These are phyloP conservation scores for Nematopogon swammerdamellus DNA, from an alignment of 2,888 invertebrate species.

Conservation along the genomic window DNA sequence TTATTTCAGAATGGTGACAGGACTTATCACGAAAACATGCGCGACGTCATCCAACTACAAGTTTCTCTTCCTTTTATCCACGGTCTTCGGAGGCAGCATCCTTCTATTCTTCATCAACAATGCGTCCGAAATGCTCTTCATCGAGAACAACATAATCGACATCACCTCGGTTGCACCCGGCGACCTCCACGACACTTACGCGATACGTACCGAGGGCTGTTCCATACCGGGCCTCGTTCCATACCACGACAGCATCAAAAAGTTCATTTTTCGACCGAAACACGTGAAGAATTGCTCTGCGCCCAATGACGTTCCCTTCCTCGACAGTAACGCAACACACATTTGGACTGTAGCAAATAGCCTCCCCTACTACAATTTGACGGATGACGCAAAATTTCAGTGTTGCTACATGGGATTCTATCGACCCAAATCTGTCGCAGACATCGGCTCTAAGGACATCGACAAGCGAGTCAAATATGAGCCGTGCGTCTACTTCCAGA, in stretches of 20 bases:
- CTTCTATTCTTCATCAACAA: slow-evolving; percentile 31
- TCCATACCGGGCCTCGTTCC: slow-evolving; percentile 63
- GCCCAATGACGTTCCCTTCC: slow-evolving; percentile 39
- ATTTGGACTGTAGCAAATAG: slow-evolving; percentile 51
- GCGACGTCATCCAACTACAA: slow-evolving; percentile 25
- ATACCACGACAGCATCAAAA: slow-evolving; percentile 52
- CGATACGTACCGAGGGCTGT: slow-evolving; percentile 64
- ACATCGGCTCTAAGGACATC: slow-evolving; percentile 33
- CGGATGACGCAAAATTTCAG: slow-evolving; percentile 32
- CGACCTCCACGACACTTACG: slow-evolving; percentile 18
- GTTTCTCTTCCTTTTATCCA: slow-evolving; percentile 31
- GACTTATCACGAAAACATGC: slow-evolving; percentile 13
- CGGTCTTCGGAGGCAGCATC: slow-evolving; percentile 31
- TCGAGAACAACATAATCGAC: slow-evolving; percentile 20
- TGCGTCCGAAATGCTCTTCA: slow-evolving; percentile 24
- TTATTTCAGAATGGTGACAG: too few species aligned
- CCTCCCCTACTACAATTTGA: slow-evolving; percentile 44
- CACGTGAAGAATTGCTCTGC: slow-evolving; percentile 50
- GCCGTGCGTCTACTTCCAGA: slow-evolving; percentile 45
- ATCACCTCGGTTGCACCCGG: slow-evolving; percentile 15
- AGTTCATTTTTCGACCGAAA: slow-evolving; percentile 47
- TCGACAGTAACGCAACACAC: slow-evolving; percentile 57
- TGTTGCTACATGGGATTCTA: slow-evolving; percentile 64
- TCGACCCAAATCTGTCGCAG: slow-evolving; percentile 42
- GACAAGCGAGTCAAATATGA: slow-evolving; percentile 50